These are phyloP conservation scores for Melanchra persicariae DNA, from an alignment of 2,888 invertebrate species.

Conservation along the genomic window DNA sequence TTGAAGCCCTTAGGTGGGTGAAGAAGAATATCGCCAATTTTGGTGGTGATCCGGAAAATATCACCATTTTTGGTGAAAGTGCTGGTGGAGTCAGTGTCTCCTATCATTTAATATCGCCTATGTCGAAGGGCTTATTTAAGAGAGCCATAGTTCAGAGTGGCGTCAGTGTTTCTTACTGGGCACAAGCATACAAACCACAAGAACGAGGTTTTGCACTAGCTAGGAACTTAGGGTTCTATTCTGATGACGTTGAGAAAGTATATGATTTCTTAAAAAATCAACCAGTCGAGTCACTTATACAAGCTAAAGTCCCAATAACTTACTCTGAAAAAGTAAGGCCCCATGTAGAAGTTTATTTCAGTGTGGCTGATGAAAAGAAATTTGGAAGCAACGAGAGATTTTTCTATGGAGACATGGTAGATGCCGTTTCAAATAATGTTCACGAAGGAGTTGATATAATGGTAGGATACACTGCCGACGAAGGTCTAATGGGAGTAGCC, in stretches of 20 bases:
- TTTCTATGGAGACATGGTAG: slow-evolving; percentile 70
- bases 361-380: slow-evolving; percentile 70
- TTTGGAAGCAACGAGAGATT: slow-evolving; percentile 73
- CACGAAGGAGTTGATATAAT: slow-evolving; percentile 92
- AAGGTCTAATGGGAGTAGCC: slow-evolving; percentile 85
- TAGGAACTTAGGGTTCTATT: slow-evolving; percentile 70
- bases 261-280: slow-evolving; percentile 69
- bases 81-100: slow-evolving; percentile 73
- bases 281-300: slow-evolving; percentile 63
- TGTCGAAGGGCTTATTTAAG: slow-evolving; percentile 78
- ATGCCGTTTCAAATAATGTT: slow-evolving; percentile 85
- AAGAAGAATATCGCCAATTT: slow-evolving; percentile 71
- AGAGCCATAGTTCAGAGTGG: slow-evolving; percentile 93
- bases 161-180: slow-evolving; percentile 91
- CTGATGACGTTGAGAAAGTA: slow-evolving; percentile 68
- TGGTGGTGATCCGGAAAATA: slow-evolving; percentile 73
- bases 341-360: slow-evolving; percentile 55
- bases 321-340: slow-evolving; percentile 56
- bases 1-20: slow-evolving; percentile 76
- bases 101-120: slow-evolving; percentile 77
- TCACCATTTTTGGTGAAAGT: slow-evolving; percentile 78
- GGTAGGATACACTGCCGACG: slow-evolving; percentile 92
- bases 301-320: slow-evolving; percentile 56
- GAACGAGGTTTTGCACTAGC: slow-evolving; percentile 79
- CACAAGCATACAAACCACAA: slow-evolving; percentile 83